These are phyloP conservation scores for Yponomeuta malinellus DNA, from an alignment of 2,888 invertebrate genomes.

Conservation along the genomic window DNA sequence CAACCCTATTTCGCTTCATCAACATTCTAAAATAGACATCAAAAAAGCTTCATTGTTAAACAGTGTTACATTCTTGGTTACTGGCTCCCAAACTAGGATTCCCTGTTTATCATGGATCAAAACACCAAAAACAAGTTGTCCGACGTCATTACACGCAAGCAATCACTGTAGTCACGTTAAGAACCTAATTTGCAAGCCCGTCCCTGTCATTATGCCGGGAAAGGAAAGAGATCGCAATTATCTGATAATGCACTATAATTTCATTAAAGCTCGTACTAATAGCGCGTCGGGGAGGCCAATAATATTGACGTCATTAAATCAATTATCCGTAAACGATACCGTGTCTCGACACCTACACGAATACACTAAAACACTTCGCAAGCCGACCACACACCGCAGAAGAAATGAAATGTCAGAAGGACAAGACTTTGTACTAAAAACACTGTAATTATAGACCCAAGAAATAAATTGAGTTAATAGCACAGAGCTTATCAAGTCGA, in stretches of 20 bases:
- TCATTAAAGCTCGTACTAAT: neutral
- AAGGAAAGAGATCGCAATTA: slow-evolving; percentile 3
- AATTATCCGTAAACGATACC: slow-evolving; percentile 1
- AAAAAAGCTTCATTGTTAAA: no score
- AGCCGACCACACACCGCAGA: neutral
- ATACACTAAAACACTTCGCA: neutral
- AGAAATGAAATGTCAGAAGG: neutral
- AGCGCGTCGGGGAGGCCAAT: neutral
- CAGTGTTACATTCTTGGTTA: no score
- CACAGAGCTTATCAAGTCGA: no score
- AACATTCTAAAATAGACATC: no score
- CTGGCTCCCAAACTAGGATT: no score
- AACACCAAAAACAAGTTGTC: neutral
- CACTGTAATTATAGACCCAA: neutral
- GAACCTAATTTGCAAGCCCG: neutral
- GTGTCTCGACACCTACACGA: neutral
- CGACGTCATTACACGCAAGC: neutral
- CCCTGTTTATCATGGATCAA: neutral
- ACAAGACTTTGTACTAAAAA: neutral
- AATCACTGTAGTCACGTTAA: neutral
- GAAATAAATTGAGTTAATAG: no score
- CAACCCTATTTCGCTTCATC: no score
- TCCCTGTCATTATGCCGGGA: neutral
- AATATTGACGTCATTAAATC: neutral
- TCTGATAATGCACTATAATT: neutral